Conservation (phyloP, 2,113 vertebrate species). For the Pelmatolapia mariae region DNA sequence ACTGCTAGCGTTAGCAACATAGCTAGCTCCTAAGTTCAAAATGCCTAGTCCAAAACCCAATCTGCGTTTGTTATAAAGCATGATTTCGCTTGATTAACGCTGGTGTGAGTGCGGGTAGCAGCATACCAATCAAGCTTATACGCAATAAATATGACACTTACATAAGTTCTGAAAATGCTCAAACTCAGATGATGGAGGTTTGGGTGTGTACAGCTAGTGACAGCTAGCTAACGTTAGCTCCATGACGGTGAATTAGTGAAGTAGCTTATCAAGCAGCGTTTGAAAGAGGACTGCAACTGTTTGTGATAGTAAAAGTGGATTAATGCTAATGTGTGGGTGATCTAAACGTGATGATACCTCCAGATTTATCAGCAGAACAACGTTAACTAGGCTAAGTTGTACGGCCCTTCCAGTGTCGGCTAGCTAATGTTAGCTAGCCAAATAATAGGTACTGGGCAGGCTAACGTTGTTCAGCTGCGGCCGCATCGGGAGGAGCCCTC, state of each 20-base stretch:
- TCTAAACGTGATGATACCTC: background rate
- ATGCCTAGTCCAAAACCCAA: background rate
- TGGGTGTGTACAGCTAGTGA: slow-evolving; percentile 68
- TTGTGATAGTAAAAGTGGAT: background rate
- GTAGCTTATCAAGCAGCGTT: background rate
- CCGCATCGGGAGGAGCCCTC: slow-evolving; percentile 48
- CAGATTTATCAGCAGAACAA: background rate
- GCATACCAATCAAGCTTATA: accelerated
- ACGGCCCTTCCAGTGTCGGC: slow-evolving; percentile 8
- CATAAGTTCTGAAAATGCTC: background rate
- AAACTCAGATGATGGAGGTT: slow-evolving; percentile 36
- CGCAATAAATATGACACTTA: background rate
- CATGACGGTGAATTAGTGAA: background rate
- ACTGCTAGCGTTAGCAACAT: slow-evolving; percentile 21
- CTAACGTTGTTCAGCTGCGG: slow-evolving; percentile 12
- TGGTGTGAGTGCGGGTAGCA: too few species aligned
- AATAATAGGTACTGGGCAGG: slow-evolving; percentile 2
- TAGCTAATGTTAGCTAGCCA: slow-evolving; percentile 10
- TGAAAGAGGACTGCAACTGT: background rate
- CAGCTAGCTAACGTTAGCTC: slow-evolving; percentile 42
- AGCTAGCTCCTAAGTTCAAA: background rate
- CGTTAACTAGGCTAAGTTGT: background rate
- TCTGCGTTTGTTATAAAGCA: background rate
- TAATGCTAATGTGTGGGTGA: background rate
- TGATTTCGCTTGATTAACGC: background rate